Conservation (phyloP, 2,888 invertebrate genomes). For the Periphyllus acericola region DNA sequence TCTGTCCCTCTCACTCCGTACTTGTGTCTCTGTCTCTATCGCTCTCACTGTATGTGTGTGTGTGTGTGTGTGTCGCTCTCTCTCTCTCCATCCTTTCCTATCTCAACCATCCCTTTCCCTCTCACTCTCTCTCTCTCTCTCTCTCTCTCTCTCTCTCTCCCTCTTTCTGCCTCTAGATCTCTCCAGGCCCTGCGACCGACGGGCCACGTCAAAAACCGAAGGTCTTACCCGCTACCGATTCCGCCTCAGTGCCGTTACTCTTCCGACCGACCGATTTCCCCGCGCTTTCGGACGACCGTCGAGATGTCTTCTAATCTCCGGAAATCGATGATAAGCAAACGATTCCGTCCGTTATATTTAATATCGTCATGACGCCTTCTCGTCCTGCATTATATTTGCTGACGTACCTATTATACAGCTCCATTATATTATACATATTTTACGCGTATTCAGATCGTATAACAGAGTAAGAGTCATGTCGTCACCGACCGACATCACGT, state of each 20-base stretch:
- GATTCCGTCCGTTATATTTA: too few species aligned
- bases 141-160: background rate
- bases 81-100: too few species aligned
- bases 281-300: too few species aligned
- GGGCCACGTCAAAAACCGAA: conserved; percentile 42
- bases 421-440: too few species aligned
- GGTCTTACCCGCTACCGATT: background rate
- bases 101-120: too few species aligned
- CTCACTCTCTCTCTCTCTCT: background rate
- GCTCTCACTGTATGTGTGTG: too few species aligned
- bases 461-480: background rate
- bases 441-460: too few species aligned
- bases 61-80: background rate
- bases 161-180: background rate
- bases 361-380: background rate
- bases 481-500: background rate
- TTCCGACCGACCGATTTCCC: background rate
- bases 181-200: conserved; percentile 29
- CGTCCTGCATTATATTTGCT: too few species aligned
- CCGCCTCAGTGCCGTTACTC: background rate
- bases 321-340: too few species aligned
- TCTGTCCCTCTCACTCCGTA: background rate
- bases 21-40: too few species aligned
- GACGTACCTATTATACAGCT: too few species aligned
- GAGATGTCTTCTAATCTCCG: too few species aligned